phyloP scores from a whole-genome alignment of 2,888 invertebrate species.

The Nipponacmea schrenckii region DNA sequence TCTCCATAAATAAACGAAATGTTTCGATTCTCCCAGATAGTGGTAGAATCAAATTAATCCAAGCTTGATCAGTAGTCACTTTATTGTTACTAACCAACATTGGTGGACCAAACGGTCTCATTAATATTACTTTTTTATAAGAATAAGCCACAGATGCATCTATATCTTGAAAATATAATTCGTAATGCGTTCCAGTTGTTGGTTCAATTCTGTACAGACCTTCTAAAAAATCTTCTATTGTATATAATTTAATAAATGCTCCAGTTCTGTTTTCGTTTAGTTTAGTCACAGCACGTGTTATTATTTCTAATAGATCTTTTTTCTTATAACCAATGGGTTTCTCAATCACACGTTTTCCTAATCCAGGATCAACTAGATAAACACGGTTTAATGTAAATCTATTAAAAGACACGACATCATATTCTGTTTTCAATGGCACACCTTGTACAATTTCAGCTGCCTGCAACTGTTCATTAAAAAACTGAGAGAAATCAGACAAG shows the following conservation, averaged over 20 bases:
- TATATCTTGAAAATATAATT: slow-evolving; percentile 77
- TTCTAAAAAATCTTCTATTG: slow-evolving; percentile 79
- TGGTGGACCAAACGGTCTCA: slow-evolving; percentile 79
- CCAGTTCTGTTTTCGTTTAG: slow-evolving; percentile 66
- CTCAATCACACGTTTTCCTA: slow-evolving; percentile 81
- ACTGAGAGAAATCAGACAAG: slow-evolving; percentile 14
- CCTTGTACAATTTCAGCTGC: slow-evolving; percentile 78
- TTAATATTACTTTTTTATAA: slow-evolving; percentile 73
- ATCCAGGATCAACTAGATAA: slow-evolving; percentile 79
- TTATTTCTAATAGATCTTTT: slow-evolving; percentile 77
- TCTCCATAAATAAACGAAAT: slow-evolving; percentile 80
- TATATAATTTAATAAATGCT: slow-evolving; percentile 67
- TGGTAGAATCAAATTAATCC: slow-evolving; percentile 80
- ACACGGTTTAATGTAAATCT: slow-evolving; percentile 77
- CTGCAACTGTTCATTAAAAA: slow-evolving; percentile 73
- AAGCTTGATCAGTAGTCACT: slow-evolving; percentile 72
- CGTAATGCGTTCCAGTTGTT: slow-evolving; percentile 81
- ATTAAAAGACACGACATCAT: slow-evolving; percentile 81
- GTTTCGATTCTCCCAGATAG: slow-evolving; percentile 78
- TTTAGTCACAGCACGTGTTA: slow-evolving; percentile 76
- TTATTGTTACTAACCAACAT: slow-evolving; percentile 73
- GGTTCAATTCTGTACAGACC: slow-evolving; percentile 80
- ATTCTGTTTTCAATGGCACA: slow-evolving; percentile 79
- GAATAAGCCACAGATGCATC: slow-evolving; percentile 43
- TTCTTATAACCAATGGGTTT: slow-evolving; percentile 81